phyloP scores from a whole-genome alignment of 2,888 invertebrate species.

The Mimas tiliae region DNA sequence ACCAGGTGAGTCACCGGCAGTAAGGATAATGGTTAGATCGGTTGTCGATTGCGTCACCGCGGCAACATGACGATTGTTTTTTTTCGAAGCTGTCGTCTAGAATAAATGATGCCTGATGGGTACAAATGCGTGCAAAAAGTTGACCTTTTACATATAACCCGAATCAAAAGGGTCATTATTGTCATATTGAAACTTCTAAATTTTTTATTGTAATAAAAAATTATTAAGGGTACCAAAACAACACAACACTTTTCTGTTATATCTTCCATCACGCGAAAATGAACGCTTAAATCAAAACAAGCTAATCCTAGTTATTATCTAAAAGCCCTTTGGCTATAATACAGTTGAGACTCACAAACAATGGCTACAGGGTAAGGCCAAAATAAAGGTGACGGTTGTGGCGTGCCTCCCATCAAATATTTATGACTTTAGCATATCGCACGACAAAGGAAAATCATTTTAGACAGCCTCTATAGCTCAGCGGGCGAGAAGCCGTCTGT shows the following conservation, averaged over 20 bases:
- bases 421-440: conserved; percentile 72
- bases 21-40: conserved; percentile 65
- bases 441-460: conserved; percentile 59
- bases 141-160: conserved; percentile 28
- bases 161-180: conserved; percentile 16
- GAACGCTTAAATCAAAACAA: conserved; percentile 56
- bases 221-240: too few species aligned
- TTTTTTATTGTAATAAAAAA: background rate
- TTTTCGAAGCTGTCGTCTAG: conserved; percentile 30
- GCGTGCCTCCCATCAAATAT: conserved; percentile 70
- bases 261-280: background rate
- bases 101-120: conserved; percentile 29
- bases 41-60: conserved; percentile 66
- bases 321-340: conserved; percentile 32
- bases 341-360: conserved; percentile 53
- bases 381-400: conserved; percentile 75
- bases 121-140: conserved; percentile 33
- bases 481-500: too few species aligned
- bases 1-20: conserved; percentile 61
- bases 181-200: background rate
- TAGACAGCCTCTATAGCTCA: too few species aligned
- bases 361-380: conserved; percentile 67
- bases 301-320: conserved; percentile 63
- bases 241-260: too few species aligned
- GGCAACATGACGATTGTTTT: conserved; percentile 40